Base-by-base conservation (phyloP, 2,888 invertebrate species). In the Silvanus unidentatus region DNA sequence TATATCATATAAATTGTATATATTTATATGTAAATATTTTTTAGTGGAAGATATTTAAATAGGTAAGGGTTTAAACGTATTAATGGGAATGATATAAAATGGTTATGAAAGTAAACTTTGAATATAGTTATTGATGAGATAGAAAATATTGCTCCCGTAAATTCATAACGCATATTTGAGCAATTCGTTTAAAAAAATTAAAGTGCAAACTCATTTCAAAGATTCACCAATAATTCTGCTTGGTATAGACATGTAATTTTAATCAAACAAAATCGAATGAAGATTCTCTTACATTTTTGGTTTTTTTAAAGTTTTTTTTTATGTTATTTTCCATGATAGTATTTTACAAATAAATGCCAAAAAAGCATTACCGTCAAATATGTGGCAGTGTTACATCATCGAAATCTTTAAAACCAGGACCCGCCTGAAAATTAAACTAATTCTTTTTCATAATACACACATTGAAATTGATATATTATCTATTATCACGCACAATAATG, bases 121-220 rank as follows among this genome's bases (percentile, higher is more conserved):
- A 32, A 32, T 28, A 28, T 28, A 5, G 32, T 32, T 5, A 12
- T 12, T 4, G 13, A 32, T 32, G 22, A 22, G 8, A 45, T 42
- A 48, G 44, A 49, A 50, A 47, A 53, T 60, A 60, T 62, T 60
- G 62, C 62, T 62, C 60, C 60, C 37, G 57, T 53, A 55, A 52
- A 43, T 51, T 54, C 41, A 49, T 45, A 49, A 52, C 48, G 45
- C 10, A 12, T 37, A 15, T 16, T 37, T 37, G 37, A 37, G 37
- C 37, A 37, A 12, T 37, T 37, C 8, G 15, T 37, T 37, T 4
- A 13, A 37, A 15, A 8, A 12, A 32, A 32, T 3, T 8, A 32
- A 8, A 32, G 11, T 12, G 32, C n/a, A 32, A 32, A 32, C 22
- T 22, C 22, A 8, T 22, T 22, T 22, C n/a, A n/a, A n/a, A n/a